phyloP scores from a whole-genome alignment of 2,888 invertebrate species.

The Brassicogethes aeneus region DNA sequence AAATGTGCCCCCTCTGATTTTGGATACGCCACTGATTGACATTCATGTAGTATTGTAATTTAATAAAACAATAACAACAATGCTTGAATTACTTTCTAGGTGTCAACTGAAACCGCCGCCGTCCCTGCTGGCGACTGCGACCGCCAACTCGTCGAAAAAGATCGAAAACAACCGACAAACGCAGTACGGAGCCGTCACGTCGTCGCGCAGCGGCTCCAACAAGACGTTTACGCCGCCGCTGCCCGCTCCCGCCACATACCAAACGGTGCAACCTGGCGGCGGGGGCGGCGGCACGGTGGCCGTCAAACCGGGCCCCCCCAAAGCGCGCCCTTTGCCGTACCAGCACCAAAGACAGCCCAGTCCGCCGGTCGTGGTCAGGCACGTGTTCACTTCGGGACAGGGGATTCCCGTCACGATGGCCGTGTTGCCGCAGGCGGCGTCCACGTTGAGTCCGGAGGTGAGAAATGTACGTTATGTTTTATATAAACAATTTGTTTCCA shows the following conservation, averaged over 20 bases:
- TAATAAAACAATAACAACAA: no score
- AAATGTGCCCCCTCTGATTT: no score
- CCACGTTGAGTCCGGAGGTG: conserved; percentile 39
- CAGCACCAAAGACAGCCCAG: conserved; percentile 50
- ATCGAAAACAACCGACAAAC: conserved; percentile 32
- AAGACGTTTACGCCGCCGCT: conserved; percentile 41
- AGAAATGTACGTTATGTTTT: conserved; percentile 26
- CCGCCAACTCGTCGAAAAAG: conserved; percentile 28
- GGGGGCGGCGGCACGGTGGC: no score
- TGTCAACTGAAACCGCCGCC: conserved; percentile 82
- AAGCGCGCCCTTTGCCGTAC: conserved; percentile 40
- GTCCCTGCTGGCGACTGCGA: conserved; percentile 51
- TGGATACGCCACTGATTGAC: no score
- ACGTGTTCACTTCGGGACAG: conserved; percentile 49
- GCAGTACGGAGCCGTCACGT: conserved; percentile 40
- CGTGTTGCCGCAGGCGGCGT: conserved; percentile 41
- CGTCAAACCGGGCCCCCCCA: conserved; percentile 36
- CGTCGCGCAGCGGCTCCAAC: conserved; percentile 29
- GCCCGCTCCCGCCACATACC: conserved; percentile 31
- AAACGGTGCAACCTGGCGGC: conserved; percentile 34
- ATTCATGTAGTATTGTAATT: no score
- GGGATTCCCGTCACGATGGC: conserved; percentile 51
- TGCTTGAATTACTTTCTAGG: no score
- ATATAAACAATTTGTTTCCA: conserved; percentile 1
- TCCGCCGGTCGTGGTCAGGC: conserved; percentile 55